Conservation (phyloP, 2,113 vertebrate genomes). For the Gobiocypris rarus region DNA sequence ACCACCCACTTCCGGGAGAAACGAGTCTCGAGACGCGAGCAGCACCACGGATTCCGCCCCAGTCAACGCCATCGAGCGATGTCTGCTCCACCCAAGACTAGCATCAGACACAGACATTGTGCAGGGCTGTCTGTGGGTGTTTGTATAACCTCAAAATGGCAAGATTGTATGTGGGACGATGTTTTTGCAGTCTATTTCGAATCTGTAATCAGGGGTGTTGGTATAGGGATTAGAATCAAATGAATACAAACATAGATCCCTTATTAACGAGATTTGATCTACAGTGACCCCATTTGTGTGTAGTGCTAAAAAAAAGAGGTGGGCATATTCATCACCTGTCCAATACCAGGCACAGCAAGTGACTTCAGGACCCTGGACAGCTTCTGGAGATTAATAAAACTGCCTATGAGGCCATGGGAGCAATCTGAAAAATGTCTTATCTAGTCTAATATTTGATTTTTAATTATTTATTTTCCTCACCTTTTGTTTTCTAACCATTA, state of each 20-base stretch:
- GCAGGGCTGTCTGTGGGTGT: not conserved
- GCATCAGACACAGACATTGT: not conserved
- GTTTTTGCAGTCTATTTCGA: not conserved
- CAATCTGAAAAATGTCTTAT: not conserved
- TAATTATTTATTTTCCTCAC: not conserved
- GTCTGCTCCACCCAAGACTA: slow-evolving; percentile 44
- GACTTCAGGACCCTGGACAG: slow-evolving; percentile 48
- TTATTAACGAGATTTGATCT: not conserved
- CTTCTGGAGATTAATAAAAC: not conserved
- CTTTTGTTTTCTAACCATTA: not conserved
- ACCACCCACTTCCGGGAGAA: slow-evolving; percentile 76
- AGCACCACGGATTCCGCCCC: slow-evolving; percentile 41
- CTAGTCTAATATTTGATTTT: not conserved
- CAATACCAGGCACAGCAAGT: not conserved
- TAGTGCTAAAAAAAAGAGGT: not conserved
- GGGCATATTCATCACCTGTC: not conserved
- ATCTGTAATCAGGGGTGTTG: not conserved
- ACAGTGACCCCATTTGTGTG: not conserved
- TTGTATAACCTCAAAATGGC: not conserved
- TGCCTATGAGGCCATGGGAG: not conserved
- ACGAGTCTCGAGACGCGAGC: slow-evolving; percentile 18
- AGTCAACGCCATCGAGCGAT: slow-evolving; percentile 20
- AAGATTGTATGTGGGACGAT: not conserved
- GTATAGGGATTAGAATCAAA: not conserved
- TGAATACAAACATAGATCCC: not conserved